Evolutionary conservation across 2,113 vertebrate genomes (phyloP).

Genomic region (Amphiprion ocellaris): DNA sequence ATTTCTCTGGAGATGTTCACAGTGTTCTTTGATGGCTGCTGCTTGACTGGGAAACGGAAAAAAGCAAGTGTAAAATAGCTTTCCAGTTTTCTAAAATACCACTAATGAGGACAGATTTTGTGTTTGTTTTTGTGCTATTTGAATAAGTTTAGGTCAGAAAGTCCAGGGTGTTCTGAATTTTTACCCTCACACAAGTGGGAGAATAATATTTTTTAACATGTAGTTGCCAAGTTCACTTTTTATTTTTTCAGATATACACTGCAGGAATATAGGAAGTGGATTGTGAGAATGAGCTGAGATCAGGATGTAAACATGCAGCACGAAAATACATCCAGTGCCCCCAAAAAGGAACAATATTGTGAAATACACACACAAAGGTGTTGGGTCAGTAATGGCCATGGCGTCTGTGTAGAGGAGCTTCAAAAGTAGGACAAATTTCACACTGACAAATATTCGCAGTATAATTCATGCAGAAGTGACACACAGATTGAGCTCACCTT

Average conservation of each 20-base stretch:
- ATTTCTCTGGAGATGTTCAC: conserved; percentile 1
- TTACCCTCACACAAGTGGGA: not conserved
- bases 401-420: conserved; percentile 13
- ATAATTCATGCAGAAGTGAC: conserved; percentile 53
- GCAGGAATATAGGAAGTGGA: not conserved
- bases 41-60: conserved; percentile 9
- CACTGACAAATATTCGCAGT: conserved; percentile 28
- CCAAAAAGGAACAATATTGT: not conserved
- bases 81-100: conserved; percentile 9
- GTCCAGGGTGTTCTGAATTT: conserved; percentile 5
- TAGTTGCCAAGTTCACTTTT: not conserved
- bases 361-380: conserved; percentile 17
- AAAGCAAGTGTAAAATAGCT: conserved; percentile 10
- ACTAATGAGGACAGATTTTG: conserved; percentile 29
- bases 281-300: not conserved
- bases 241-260: not conserved
- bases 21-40: conserved; percentile 24
- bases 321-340: not conserved
- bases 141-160: conserved; percentile 28
- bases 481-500: conserved; percentile 47
- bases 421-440: conserved; percentile 26
- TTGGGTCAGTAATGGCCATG: conserved; percentile 12
- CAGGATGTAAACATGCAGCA: conserved; percentile 14
- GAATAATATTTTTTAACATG: not conserved
- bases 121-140: conserved; percentile 32